A percentile compares a stretch with the other conserved stretches of the same genome.
phyloP scores from a whole-genome alignment of 2,797 vertebrate species.

The Harpagifer antarcticus region DNA sequence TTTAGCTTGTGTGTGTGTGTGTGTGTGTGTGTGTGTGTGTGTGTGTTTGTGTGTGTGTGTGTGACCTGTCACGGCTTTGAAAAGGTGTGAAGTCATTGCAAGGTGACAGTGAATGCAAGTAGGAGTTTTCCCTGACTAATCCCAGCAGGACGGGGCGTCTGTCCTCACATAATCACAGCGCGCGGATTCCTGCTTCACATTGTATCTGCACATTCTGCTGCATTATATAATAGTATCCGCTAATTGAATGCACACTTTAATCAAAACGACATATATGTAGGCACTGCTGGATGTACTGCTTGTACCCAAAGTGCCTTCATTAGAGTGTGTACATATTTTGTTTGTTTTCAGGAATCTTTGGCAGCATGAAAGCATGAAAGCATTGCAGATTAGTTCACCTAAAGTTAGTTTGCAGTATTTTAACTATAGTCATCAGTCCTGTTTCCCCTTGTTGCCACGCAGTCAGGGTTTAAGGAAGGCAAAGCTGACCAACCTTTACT shows the following conservation, averaged over 20 bases:
- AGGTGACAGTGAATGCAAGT: conserved; percentile 50
- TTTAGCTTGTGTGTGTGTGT: conserved; percentile 11
- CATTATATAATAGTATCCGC: conserved; percentile 41
- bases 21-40: conserved; percentile 1
- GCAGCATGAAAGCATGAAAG: conserved; percentile 34
- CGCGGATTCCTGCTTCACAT: conserved; percentile 33
- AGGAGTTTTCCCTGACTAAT: conserved; percentile 56
- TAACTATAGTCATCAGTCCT: conserved; percentile 4
- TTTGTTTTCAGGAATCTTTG: conserved; percentile 37
- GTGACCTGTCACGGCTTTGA: conserved; percentile 50
- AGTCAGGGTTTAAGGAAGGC: conserved; percentile 7
- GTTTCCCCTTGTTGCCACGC: conserved; percentile 54
- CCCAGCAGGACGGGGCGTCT: conserved; percentile 41
- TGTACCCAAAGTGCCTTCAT: conserved; percentile 58
- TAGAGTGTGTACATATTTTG: conserved; percentile 44
- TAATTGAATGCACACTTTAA: conserved; percentile 42
- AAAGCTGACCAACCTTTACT: conserved; percentile 15
- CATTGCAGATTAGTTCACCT: conserved; percentile 46
- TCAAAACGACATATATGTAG: conserved; percentile 31
- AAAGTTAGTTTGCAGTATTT: conserved; percentile 40
- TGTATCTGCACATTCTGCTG: conserved; percentile 49
- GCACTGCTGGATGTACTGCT: conserved; percentile 35
- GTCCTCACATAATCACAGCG: conserved; percentile 39
- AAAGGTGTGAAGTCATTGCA: conserved; percentile 64
- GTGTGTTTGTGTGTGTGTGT: neutral